Base-by-base conservation (phyloP, 2,888 invertebrate genomes). In the Plagodis dolabraria region DNA sequence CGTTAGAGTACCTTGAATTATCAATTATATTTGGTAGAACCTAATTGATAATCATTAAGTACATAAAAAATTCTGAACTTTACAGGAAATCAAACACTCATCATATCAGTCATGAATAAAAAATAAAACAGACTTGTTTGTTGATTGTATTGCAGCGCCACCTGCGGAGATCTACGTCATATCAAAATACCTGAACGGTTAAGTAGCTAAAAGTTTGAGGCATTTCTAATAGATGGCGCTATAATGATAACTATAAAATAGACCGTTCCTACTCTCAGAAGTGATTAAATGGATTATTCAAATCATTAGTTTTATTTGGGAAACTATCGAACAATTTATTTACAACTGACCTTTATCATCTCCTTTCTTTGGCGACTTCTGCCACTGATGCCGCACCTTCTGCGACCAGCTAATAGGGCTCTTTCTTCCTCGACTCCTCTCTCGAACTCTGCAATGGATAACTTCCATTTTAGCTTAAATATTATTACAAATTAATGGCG, bases 351-450 rank as follows among this genome's bases (percentile, higher is more conserved):
- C 92, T 85, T 87, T 83, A 52, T 85, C 78, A 33, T 84, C 79
- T 53, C 69, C 69, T 59, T 75, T 78, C 52, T 84, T 92, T 2
- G 94, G 93, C 7, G 93, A 89, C 67, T 94, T 94, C 63, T 94
- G 94, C 89, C 94, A 94, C 69, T 95, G 95, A 63, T 94, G 93
- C 47, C 95, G 85, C 44, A 94, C 94, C 80, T 95, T 95, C 74
- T 94, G 93, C 9, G 94, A 94, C 95, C 95, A 95, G 72, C 94
- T 94, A 46, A 93, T 82, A 0, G 94, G 93, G 70, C 93, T 92
- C 62, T 94, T 94, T 58, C 93, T 89, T 5, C 89, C 87, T 33
- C 93, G 88, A 67, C 92, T 92, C 47, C 92, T 83, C 69, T 94
- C 94, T 5, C 93, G 87, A 34, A 94, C 91, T 68, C 94, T 94